These are phyloP conservation scores for Rissa tridactyla DNA, from an alignment of 2,113 vertebrate species.

Conservation along the genomic window DNA sequence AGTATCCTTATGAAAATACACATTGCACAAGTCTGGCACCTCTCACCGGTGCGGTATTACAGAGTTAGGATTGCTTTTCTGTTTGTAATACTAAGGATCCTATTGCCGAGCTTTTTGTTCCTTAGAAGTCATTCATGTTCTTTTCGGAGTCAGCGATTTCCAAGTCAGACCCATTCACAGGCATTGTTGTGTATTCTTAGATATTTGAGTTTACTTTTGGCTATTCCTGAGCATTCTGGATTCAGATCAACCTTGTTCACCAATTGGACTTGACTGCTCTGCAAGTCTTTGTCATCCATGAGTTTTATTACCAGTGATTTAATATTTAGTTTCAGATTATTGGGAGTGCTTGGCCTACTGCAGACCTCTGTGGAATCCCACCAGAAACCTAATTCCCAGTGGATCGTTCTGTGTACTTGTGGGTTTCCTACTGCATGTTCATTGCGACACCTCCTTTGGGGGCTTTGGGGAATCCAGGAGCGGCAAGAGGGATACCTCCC, in stretches of 20 bases:
- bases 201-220: not conserved
- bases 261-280: not conserved
- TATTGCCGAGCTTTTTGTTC: not conserved
- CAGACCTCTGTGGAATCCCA: not conserved
- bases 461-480: not conserved
- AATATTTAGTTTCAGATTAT: not conserved
- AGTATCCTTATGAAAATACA: not conserved
- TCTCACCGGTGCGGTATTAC: not conserved
- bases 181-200: not conserved
- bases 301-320: constrained; percentile 14
- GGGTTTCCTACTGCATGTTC: not conserved
- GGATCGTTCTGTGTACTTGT: not conserved
- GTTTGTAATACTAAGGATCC: not conserved
- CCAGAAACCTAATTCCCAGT: not conserved
- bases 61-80: not conserved
- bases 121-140: not conserved
- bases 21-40: not conserved
- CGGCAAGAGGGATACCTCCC: not conserved
- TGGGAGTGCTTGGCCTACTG: not conserved
- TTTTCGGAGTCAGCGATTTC: not conserved
- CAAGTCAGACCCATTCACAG: not conserved
- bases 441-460: not conserved
- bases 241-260: not conserved
- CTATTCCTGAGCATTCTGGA: not conserved
- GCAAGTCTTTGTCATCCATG: not conserved